These are phyloP conservation scores for Callyntrura sp. DNA, from an alignment of 2,888 invertebrate genomes.

Conservation along the genomic window DNA sequence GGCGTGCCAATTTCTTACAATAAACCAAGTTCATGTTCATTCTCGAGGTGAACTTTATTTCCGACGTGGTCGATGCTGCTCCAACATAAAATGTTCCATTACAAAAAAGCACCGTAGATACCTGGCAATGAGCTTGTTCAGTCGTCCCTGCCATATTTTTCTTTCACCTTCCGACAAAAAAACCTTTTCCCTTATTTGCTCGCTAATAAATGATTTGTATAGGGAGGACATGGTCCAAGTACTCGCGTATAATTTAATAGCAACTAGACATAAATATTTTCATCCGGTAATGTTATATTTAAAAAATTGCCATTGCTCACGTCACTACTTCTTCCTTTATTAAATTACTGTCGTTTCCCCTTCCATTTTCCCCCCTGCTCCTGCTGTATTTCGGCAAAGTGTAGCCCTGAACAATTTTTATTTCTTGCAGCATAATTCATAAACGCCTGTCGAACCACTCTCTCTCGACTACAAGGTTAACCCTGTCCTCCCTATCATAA, in stretches of 20 bases:
- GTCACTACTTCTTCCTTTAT: conserved; percentile 30
- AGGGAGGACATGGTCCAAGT: neutral
- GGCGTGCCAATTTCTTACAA: conserved; percentile 15
- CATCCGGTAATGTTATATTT: conserved; percentile 11
- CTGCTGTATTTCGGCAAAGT: neutral
- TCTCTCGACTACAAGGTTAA: conserved; percentile 6
- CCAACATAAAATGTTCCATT: neutral
- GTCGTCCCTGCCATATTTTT: neutral
- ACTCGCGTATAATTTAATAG: neutral
- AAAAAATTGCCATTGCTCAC: conserved; percentile 60
- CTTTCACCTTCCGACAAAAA: neutral
- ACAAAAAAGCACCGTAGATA: neutral
- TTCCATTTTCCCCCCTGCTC: neutral
- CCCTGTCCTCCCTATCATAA: neutral
- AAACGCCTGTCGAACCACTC: neutral
- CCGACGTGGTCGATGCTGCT: neutral
- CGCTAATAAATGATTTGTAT: neutral
- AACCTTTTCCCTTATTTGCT: neutral
- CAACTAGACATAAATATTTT: conserved; percentile 16
- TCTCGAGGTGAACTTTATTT: conserved; percentile 11
- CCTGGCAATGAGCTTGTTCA: neutral
- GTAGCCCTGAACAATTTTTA: neutral
- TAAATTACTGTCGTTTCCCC: conserved; percentile 39
- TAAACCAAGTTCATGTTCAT: conserved; percentile 55
- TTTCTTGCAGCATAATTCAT: neutral